Evolutionary conservation across 2,797 vertebrate genomes (phyloP), one percentile per base, ranked within the genome.

Genomic region (Morus bassanus): DNA sequence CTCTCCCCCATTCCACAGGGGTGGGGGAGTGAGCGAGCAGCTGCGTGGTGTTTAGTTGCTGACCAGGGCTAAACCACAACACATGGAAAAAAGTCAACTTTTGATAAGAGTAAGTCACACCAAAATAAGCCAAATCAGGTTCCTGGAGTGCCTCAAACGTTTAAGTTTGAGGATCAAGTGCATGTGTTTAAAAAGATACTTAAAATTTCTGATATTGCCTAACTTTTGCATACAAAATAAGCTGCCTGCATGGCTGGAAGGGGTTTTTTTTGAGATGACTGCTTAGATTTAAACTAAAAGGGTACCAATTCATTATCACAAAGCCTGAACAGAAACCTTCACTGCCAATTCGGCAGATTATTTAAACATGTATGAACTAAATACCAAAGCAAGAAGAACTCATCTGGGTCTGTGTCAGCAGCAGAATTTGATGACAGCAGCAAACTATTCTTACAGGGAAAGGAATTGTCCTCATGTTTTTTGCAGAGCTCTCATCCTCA

Each of bases 401-500:
- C 63, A 35, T 45, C 48, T 81, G 56, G 6, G 24, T 41, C 61
- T 53, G 39, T 51, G 54, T 65, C 81, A 89, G 61, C 27, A 67
- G 45, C 57, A 86, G 39, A 91, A 56, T 59, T 51, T 64, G 63
- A n/a, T 76, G 63, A 78, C 11, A 75, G 39, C 31, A 72, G 59
- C 37, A 85, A 61, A 91, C 18, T 76, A 39, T 73, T 97, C 88
- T 75, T 61, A 86, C 12, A 10, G 74, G 41, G 56, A n/a, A 63
- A 77, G 59, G 73, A 96, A 94, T 68, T 87, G 82, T 51, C 73
- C 85, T 92, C 84, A 73, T 88, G 63, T 54, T 92, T 78, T 68
- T 72, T 92, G 35, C 70, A 96, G 84, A 89, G 31, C 15, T 91
- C 57, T 91, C 74, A 73, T 83, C 65, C 83, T 93, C 50, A 74